These are phyloP conservation scores for Ephydatia muelleri DNA, from an alignment of 37 sponge, comb jelly and placozoan genomes.

Conservation along the genomic window DNA sequence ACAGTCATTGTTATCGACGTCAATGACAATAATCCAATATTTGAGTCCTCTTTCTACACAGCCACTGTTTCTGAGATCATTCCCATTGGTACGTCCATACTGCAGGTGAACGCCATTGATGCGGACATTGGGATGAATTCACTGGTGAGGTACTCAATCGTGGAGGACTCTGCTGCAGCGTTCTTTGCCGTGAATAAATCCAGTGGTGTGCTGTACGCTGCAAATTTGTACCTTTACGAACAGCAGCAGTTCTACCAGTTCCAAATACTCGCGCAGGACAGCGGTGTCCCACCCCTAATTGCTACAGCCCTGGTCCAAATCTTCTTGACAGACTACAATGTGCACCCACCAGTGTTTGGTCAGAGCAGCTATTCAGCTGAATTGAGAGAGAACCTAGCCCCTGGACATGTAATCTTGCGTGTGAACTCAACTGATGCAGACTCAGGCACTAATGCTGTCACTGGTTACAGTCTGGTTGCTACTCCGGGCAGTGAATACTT, in stretches of 20 bases:
- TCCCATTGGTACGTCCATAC: constrained; percentile 31
- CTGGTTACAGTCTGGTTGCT: constrained; percentile 20
- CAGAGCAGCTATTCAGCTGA: constrained; percentile 23
- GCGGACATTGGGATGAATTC: constrained; percentile 55
- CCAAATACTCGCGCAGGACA: constrained; percentile 41
- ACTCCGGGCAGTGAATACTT: constrained; percentile 38
- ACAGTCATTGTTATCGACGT: constrained; percentile 45
- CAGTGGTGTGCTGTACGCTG: constrained; percentile 41
- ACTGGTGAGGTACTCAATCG: constrained; percentile 34
- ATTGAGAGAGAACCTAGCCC: constrained; percentile 62
- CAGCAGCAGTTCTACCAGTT: constrained; percentile 15
- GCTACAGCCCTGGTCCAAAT: constrained; percentile 31
- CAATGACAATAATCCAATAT: constrained; percentile 69
- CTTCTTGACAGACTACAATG: constrained; percentile 65
- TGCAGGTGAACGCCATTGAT: constrained; percentile 63
- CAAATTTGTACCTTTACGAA: constrained; percentile 19
- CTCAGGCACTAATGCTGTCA: constrained; percentile 15
- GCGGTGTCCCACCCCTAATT: constrained; percentile 34
- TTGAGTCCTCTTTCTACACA: constrained; percentile 15
- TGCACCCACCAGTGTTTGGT: constrained; percentile 61
- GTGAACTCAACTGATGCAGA: constrained; percentile 63
- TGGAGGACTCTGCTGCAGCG: not conserved
- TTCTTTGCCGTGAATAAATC: constrained; percentile 44
- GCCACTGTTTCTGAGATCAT: constrained; percentile 44
- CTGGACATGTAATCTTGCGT: constrained; percentile 46